These are phyloP conservation scores for Porites cylindrica DNA, from an alignment of 92 coral and sea anemone genomes.

Conservation along the genomic window DNA sequence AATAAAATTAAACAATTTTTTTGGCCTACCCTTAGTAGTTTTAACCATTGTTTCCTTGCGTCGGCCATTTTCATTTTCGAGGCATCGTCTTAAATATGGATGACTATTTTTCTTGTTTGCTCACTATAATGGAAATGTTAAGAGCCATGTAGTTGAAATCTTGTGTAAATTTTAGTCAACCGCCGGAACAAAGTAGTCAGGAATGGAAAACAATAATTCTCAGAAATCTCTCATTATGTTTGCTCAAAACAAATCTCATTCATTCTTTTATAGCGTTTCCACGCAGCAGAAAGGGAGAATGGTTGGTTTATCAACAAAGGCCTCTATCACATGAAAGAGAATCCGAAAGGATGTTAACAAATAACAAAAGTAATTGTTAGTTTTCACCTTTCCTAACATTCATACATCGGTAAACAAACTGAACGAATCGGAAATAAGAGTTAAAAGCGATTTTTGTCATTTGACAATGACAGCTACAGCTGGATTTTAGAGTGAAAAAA, in stretches of 20 bases:
- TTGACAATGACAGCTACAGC: not conserved
- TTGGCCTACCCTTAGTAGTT: slow-evolving; percentile 3
- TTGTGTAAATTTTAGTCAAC: not conserved
- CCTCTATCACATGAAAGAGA: slow-evolving; percentile 8
- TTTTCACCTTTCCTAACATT: not conserved
- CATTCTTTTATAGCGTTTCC: not conserved
- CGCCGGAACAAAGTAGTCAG: not conserved
- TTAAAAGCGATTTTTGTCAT: not conserved
- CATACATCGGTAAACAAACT: not conserved
- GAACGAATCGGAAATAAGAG: slow-evolving; percentile 9
- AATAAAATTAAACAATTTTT: not conserved
- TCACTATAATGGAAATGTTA: not conserved
- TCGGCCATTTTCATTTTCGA: slow-evolving; percentile 19
- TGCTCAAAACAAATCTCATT: not conserved
- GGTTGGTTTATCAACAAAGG: slow-evolving; percentile 22
- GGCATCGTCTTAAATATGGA: not conserved
- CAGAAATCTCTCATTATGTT: not conserved
- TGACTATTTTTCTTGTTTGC: too few species aligned
- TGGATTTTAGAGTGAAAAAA: not conserved
- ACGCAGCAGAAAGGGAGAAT: not conserved
- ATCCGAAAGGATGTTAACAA: not conserved
- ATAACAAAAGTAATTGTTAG: not conserved
- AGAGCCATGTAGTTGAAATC: not conserved
- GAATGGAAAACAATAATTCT: not conserved
- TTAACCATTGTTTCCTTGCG: not conserved